Percentiles rank a stretch among this genome's conserved stretches.
These are phyloP conservation scores for Zhuqinia jingwanae DNA, from an alignment of 2,888 invertebrate genomes.

Conservation along the genomic window DNA sequence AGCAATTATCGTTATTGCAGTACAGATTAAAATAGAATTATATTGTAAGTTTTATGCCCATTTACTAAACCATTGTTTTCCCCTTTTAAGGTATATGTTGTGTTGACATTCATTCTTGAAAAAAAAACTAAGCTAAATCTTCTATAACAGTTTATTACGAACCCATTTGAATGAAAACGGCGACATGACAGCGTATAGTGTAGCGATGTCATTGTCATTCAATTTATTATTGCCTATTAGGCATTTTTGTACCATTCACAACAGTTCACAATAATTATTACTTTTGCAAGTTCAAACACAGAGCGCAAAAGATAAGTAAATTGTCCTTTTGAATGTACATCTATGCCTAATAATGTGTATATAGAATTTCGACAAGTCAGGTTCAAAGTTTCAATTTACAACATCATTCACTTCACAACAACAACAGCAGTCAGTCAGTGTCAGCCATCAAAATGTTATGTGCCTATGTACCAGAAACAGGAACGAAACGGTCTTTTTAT, in stretches of 20 bases:
- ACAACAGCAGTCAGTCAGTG: no score
- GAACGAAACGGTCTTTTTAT: conserved; percentile 31
- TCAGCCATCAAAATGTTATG: no score
- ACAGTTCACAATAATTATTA: neutral
- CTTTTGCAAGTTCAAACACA: conserved; percentile 5
- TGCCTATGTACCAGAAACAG: neutral
- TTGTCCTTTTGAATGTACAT: neutral
- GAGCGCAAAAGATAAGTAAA: neutral
- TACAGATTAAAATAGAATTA: neutral
- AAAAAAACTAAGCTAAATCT: neutral
- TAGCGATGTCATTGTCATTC: conserved; percentile 33
- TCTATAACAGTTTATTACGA: neutral
- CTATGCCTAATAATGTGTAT: neutral
- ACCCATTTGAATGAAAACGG: neutral
- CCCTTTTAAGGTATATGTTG: conserved; percentile 5
- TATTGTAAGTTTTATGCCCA: neutral
- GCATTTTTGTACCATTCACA: no score
- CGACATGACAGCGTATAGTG: conserved; percentile 43
- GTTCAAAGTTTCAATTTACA: conserved; percentile 29
- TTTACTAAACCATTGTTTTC: neutral
- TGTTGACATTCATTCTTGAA: conserved; percentile 25
- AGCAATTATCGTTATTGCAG: conserved; percentile 23
- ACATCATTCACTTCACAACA: neutral
- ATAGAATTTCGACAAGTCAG: neutral
- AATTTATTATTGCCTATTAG: neutral